A percentile compares a stretch with the other conserved stretches of the same genome.
These are phyloP conservation scores for Callyntrura sp. DNA, from an alignment of 2,888 invertebrate genomes.

Conservation along the genomic window DNA sequence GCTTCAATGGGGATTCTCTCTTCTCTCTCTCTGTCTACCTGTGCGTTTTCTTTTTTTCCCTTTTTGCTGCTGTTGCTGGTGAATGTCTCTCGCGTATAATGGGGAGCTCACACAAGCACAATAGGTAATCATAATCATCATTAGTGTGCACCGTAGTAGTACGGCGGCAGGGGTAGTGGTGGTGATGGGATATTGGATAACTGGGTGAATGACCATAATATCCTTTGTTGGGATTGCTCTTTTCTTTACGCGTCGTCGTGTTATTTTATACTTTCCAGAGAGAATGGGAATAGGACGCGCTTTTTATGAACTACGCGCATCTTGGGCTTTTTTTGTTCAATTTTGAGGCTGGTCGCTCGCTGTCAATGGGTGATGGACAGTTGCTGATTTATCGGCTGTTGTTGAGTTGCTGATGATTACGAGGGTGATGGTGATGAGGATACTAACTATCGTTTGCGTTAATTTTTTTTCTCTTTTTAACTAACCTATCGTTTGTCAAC, in stretches of 20 bases:
- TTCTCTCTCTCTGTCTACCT: background rate
- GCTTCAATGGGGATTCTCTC: background rate
- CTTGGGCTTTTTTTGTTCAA: background rate
- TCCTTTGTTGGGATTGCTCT: background rate
- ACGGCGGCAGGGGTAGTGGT: too few relatives aligned
- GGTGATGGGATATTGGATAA: too few relatives aligned
- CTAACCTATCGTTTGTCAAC: background rate
- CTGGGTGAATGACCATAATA: slow-evolving; percentile 67
- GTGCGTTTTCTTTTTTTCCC: too few relatives aligned
- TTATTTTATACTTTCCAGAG: background rate
- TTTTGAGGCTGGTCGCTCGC: slow-evolving; percentile 1
- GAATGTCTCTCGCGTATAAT: background rate
- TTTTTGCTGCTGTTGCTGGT: background rate
- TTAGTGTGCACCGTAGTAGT: background rate
- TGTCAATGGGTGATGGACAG: slow-evolving; percentile 35
- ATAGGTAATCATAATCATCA: slow-evolving; percentile 71
- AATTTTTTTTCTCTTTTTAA: background rate
- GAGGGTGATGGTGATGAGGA: too few relatives aligned
- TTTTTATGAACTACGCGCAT: background rate
- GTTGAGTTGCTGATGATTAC: slow-evolving; percentile 9
- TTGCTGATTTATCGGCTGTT: slow-evolving; percentile 39
- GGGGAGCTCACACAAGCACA: slow-evolving; percentile 56
- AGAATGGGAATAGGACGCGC: background rate
- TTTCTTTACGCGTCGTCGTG: background rate
- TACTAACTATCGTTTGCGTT: slow-evolving; percentile 11